phyloP scores from a whole-genome alignment of 1,140 invertebrate species.

The Dryas iulia region DNA sequence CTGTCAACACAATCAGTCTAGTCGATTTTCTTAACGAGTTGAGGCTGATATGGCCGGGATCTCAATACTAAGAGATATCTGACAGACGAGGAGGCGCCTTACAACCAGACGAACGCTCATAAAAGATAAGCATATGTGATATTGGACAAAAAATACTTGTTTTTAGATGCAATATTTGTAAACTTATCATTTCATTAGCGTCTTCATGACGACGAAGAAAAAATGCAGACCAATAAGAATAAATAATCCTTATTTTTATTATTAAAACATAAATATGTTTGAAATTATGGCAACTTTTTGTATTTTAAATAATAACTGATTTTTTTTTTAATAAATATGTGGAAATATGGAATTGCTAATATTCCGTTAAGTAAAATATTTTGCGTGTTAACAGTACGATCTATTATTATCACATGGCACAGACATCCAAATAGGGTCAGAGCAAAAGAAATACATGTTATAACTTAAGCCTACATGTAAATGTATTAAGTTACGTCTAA shows the following conservation, averaged over 20 bases:
- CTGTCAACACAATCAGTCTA: conserved; percentile 15
- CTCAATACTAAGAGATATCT: not conserved
- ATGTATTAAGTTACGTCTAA: conserved; percentile 40
- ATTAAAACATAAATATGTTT: not conserved
- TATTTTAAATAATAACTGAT: no score
- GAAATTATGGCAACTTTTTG: no score
- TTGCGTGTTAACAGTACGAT: not conserved
- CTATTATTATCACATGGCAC: conserved; percentile 5
- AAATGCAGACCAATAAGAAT: not conserved
- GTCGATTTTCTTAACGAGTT: conserved; percentile 29
- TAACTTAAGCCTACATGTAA: conserved; percentile 48
- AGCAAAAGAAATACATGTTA: conserved; percentile 49
- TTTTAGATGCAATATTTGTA: not conserved
- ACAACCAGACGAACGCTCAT: conserved; percentile 47
- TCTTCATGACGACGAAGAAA: not conserved
- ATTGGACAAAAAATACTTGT: not conserved
- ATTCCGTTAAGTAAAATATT: not conserved
- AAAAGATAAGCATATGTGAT: conserved; percentile 39
- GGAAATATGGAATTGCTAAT: no score
- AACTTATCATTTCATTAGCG: not conserved
- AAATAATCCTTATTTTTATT: not conserved
- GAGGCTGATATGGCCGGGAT: conserved; percentile 35
- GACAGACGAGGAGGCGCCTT: conserved; percentile 48
- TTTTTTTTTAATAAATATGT: no score
- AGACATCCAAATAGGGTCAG: conserved; percentile 51